phyloP scores from a whole-genome alignment of 1,140 invertebrate genomes.

The Aporrectodea caliginosa region DNA sequence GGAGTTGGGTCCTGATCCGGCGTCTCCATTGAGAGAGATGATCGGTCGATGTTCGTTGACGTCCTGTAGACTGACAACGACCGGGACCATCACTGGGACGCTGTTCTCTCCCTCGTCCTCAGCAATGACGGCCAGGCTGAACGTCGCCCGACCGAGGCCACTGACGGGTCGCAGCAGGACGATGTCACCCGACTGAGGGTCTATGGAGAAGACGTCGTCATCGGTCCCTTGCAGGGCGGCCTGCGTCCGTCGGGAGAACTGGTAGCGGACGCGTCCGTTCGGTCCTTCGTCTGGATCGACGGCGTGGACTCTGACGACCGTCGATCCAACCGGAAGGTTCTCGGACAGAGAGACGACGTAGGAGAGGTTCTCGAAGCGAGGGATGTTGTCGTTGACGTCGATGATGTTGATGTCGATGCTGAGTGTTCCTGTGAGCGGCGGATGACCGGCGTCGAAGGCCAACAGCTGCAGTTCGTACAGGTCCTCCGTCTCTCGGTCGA shows the following conservation, averaged over 20 bases:
- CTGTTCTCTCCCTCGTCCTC: neutral
- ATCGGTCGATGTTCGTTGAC: neutral
- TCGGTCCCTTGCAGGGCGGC: constrained; percentile 4
- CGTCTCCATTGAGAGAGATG: neutral
- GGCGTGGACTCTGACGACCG: constrained; percentile 68
- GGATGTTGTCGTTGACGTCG: constrained; percentile 31
- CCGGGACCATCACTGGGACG: neutral
- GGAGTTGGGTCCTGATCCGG: neutral
- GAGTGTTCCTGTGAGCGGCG: constrained; percentile 15
- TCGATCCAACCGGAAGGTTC: constrained; percentile 32
- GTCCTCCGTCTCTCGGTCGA: constrained; percentile 26
- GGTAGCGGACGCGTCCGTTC: constrained; percentile 65
- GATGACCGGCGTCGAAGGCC: constrained; percentile 29
- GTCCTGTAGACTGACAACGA: neutral
- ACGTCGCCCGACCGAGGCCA: neutral
- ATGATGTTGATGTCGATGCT: constrained; percentile 24
- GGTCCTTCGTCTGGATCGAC: constrained; percentile 68
- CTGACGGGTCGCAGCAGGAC: neutral
- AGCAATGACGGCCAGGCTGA: neutral
- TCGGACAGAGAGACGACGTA: constrained; percentile 27
- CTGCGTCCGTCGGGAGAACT: constrained; percentile 62
- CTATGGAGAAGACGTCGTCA: constrained; percentile 15
- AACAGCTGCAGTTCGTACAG: constrained; percentile 25
- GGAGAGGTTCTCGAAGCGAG: constrained; percentile 16
- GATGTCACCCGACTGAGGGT: neutral